Percentiles rank a stretch among this genome's conserved stretches.
phyloP scores from a whole-genome alignment of 2,888 invertebrate species.

The Zaprionus bogoriensis region DNA sequence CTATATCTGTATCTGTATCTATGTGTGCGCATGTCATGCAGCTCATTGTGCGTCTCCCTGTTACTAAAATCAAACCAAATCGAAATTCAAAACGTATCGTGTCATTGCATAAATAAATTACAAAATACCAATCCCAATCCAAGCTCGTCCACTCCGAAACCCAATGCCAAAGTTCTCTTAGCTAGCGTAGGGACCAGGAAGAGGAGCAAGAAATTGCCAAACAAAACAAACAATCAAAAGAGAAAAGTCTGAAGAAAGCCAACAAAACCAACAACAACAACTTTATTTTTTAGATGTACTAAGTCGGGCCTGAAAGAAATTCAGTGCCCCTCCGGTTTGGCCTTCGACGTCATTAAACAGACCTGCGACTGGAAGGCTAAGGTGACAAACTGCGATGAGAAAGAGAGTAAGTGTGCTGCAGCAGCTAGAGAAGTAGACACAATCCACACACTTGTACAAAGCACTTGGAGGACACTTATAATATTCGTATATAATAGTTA shows the following conservation, averaged over 20 bases:
- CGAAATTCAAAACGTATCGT: constrained; percentile 30
- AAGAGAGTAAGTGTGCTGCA: constrained; percentile 93
- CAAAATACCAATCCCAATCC: constrained; percentile 37
- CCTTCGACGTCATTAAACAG: constrained; percentile 98
- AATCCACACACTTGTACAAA: constrained; percentile 59
- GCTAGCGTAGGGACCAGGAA: constrained; percentile 34
- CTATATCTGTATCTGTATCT: constrained; percentile 25
- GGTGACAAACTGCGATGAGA: constrained; percentile 97
- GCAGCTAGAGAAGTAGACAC: constrained; percentile 24
- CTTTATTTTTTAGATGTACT: constrained; percentile 86
- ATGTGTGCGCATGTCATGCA: constrained; percentile 39
- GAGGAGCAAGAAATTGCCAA: constrained; percentile 22
- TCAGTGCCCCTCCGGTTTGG: constrained; percentile 97
- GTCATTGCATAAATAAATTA: constrained; percentile 58
- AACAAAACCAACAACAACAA: constrained; percentile 23
- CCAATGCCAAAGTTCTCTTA: constrained; percentile 63
- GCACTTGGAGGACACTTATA: constrained; percentile 47
- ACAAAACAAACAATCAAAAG: constrained; percentile 6
- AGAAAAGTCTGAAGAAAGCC: constrained; percentile 7
- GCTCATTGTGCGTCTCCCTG: constrained; percentile 41
- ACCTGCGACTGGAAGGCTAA: constrained; percentile 99
- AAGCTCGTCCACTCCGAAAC: constrained; percentile 13
- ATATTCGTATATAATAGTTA: constrained; percentile 32
- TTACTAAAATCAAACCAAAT: constrained; percentile 52
- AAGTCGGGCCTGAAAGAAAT: constrained; percentile 97